Conservation (phyloP, 2,888 invertebrate species). For the Hesperia comma region DNA sequence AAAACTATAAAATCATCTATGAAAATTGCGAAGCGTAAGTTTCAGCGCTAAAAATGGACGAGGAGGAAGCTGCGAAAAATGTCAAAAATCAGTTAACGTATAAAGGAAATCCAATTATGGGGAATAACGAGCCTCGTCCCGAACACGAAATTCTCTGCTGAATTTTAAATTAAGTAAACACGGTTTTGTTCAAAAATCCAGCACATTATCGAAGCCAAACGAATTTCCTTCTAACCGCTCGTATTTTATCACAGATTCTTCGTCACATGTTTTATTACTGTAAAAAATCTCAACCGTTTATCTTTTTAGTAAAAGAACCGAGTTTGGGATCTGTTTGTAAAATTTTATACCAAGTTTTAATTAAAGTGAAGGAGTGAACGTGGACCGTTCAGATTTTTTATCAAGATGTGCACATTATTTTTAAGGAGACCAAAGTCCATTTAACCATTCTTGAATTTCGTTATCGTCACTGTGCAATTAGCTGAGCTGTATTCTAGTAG, state of each 20-base stretch:
- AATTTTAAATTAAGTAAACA: slow-evolving; percentile 61
- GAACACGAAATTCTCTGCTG: slow-evolving; percentile 56
- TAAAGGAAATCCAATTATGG: slow-evolving; percentile 56
- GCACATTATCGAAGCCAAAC: slow-evolving; percentile 43
- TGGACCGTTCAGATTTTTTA: too few relatives aligned
- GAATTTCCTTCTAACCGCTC: slow-evolving; percentile 42
- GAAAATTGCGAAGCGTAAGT: slow-evolving; percentile 13
- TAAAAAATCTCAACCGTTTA: neutral
- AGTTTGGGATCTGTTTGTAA: too few relatives aligned
- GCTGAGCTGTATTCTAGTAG: too few relatives aligned
- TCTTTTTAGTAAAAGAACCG: too few relatives aligned
- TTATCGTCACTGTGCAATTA: too few relatives aligned
- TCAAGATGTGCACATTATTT: too few relatives aligned
- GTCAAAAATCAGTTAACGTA: slow-evolving; percentile 51
- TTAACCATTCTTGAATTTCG: too few relatives aligned
- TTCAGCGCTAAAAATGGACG: slow-evolving; percentile 41
- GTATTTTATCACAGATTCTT: slow-evolving; percentile 22
- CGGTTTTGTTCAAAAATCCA: slow-evolving; percentile 43
- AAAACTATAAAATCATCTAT: slow-evolving; percentile 18
- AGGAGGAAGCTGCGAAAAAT: slow-evolving; percentile 42
- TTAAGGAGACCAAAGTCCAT: too few relatives aligned
- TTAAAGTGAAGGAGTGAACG: too few relatives aligned
- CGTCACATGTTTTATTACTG: slow-evolving; percentile 1
- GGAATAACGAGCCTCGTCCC: slow-evolving; percentile 57
- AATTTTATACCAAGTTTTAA: too few relatives aligned